These are phyloP conservation scores for Linurgus olivaceus DNA, from an alignment of 2,797 vertebrate species.

Conservation along the genomic window DNA sequence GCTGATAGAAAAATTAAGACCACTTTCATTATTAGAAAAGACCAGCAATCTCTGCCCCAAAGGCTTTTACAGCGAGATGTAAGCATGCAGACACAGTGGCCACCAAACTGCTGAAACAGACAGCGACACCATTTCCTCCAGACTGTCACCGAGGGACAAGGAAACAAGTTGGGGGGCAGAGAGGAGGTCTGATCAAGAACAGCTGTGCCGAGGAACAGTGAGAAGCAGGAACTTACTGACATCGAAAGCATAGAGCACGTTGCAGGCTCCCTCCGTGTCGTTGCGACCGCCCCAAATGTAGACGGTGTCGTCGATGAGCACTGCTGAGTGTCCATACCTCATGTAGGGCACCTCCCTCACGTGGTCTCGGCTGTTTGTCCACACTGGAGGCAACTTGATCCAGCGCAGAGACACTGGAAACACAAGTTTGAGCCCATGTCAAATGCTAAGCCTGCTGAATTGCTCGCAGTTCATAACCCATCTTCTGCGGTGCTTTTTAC, in stretches of 20 bases:
- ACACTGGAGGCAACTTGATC: slow-evolving; percentile 93
- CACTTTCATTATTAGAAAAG: neutral
- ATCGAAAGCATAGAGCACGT: slow-evolving; percentile 95
- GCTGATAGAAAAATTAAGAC: neutral
- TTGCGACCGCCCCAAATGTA: slow-evolving; percentile 98
- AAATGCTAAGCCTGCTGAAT: neutral
- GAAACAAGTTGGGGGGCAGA: neutral
- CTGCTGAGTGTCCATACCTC: slow-evolving; percentile 97
- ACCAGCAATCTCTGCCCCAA: neutral
- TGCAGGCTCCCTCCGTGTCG: slow-evolving; percentile 97
- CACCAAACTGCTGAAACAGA: neutral
- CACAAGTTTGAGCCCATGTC: neutral
- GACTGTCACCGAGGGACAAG: too few relatives aligned
- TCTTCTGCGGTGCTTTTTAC: accelerated
- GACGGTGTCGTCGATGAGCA: slow-evolving; percentile 93
- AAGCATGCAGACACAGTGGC: neutral
- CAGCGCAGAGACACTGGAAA: slow-evolving; percentile 92
- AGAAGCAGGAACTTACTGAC: slow-evolving; percentile 85
- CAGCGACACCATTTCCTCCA: neutral
- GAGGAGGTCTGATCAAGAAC: neutral
- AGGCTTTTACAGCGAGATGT: neutral
- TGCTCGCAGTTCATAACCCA: neutral
- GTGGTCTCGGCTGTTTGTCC: slow-evolving; percentile 82
- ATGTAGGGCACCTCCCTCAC: slow-evolving; percentile 94
- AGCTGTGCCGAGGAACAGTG: neutral